Conservation (phyloP, 2,797 vertebrate species). For the Anomalospiza imberbis region DNA sequence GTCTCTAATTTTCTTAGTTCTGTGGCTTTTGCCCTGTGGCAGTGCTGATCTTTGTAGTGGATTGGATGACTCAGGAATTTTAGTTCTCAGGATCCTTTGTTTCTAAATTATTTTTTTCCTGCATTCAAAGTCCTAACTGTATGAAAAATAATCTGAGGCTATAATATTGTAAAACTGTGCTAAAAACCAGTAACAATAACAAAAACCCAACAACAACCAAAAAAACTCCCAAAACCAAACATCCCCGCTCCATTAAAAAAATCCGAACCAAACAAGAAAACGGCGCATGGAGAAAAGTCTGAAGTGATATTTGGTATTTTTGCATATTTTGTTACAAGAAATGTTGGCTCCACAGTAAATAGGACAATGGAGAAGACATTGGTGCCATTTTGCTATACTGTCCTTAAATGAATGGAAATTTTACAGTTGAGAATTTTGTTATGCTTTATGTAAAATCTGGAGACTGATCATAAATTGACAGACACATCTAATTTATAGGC, state of each 20-base stretch:
- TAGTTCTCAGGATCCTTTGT: not conserved
- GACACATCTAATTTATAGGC: not conserved
- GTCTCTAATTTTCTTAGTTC: not conserved
- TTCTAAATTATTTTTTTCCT: not conserved
- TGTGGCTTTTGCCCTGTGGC: not conserved
- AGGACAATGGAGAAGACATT: not conserved
- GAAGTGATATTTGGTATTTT: not conserved
- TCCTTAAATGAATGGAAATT: not conserved
- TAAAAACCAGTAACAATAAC: not conserved
- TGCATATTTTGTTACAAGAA: not conserved
- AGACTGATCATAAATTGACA: not conserved
- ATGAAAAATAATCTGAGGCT: not conserved
- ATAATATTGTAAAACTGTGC: not conserved
- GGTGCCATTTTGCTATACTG: not conserved
- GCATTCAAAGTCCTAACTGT: not conserved
- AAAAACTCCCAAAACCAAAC: not conserved
- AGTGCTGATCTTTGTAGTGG: not conserved
- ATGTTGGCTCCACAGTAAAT: not conserved
- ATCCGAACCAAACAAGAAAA: not conserved
- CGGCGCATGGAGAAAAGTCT: not conserved
- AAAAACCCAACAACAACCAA: not conserved
- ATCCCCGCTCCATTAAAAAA: fast-evolving
- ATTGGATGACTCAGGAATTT: not conserved
- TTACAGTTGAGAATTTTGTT: not conserved
- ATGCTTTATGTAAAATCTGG: not conserved